Conservation (phyloP, 1,140 invertebrate species). For the Listronotus bonariensis region DNA sequence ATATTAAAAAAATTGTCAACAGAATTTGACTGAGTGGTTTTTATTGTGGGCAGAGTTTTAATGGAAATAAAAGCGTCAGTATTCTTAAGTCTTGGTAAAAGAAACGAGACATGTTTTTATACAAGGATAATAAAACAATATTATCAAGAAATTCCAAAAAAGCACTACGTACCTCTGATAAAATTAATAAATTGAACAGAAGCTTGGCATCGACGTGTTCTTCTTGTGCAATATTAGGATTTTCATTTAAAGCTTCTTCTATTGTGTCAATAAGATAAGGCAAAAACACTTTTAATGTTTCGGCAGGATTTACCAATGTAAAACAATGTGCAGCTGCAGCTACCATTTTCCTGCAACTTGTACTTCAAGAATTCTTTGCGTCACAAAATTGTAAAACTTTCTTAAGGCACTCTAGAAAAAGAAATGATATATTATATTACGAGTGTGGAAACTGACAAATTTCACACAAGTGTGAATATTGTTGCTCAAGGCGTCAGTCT, state of each 20-base stretch:
- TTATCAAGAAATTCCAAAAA: no score
- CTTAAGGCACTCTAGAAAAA: slow-evolving; percentile 70
- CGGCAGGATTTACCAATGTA: slow-evolving; percentile 68
- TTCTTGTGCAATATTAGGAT: slow-evolving; percentile 66
- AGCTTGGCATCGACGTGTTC: slow-evolving; percentile 81
- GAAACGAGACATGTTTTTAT: no score
- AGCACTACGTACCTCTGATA: slow-evolving; percentile 66
- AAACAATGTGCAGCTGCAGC: slow-evolving; percentile 68
- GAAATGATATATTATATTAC: no score
- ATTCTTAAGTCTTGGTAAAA: no score
- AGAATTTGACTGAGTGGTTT: no score
- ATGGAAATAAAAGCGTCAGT: no score
- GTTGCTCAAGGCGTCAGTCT: no score
- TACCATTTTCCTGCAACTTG: slow-evolving; percentile 79
- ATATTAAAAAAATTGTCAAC: no score
- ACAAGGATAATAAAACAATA: no score
- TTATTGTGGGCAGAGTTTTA: no score
- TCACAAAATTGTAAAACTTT: slow-evolving; percentile 76
- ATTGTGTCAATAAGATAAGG: slow-evolving; percentile 71
- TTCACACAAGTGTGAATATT: no score
- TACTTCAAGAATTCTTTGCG: slow-evolving; percentile 75
- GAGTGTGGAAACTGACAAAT: no score
- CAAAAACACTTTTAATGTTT: slow-evolving; percentile 73
- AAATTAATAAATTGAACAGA: slow-evolving; percentile 75
- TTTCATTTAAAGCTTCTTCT: slow-evolving; percentile 61